Conservation (phyloP, 2,888 invertebrate species). For the Tyria jacobaeae region DNA sequence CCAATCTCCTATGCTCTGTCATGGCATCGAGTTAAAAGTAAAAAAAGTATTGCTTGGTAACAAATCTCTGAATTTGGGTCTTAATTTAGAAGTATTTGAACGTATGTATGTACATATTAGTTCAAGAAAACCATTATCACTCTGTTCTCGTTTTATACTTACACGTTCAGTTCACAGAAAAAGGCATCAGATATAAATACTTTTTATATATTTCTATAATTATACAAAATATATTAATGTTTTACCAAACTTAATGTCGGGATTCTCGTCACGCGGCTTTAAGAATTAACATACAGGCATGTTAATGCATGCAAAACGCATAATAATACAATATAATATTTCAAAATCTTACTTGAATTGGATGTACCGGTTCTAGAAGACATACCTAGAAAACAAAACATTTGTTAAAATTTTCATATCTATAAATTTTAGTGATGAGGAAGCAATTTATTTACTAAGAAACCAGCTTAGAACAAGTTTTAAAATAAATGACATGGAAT, state of each 20-base stretch:
- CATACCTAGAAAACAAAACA: constrained; percentile 17
- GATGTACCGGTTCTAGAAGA: constrained; percentile 12
- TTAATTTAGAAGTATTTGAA: too few relatives aligned
- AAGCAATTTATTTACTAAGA: constrained; percentile 4
- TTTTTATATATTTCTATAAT: too few relatives aligned
- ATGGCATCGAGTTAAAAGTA: too few relatives aligned
- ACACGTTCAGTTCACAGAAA: too few relatives aligned
- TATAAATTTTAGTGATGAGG: constrained; percentile 1
- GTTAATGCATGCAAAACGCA: not conserved
- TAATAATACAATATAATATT: not conserved
- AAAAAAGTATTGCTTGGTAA: too few relatives aligned
- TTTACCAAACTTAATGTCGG: not conserved
- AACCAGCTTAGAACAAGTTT: not conserved
- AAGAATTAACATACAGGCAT: not conserved
- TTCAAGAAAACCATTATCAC: too few relatives aligned
- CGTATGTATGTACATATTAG: too few relatives aligned
- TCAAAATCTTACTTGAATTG: constrained; percentile 10
- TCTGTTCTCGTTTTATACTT: too few relatives aligned
- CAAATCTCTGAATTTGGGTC: too few relatives aligned
- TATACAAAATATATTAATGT: too few relatives aligned
- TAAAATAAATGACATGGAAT: not conserved
- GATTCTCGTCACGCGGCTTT: not conserved
- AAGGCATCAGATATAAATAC: too few relatives aligned
- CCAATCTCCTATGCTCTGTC: too few relatives aligned
- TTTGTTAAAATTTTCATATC: constrained; percentile 11